Conservation (phyloP, 2,888 invertebrate species). For the Pocota personata region DNA sequence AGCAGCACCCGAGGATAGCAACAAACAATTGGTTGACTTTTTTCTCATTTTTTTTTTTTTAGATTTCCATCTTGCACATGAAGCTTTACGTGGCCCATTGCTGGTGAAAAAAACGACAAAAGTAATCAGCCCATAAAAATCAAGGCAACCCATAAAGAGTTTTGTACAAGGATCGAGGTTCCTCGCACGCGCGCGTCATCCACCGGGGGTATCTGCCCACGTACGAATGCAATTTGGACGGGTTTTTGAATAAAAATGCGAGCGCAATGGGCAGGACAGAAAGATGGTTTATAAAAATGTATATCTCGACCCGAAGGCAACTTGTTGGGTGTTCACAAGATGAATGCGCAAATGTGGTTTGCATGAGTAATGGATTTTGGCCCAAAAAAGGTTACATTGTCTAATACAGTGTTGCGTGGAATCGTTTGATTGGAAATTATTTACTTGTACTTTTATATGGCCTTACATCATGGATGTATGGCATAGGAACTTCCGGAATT, state of each 20-base stretch:
- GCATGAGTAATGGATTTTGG: slow-evolving; percentile 9
- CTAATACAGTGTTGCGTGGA: slow-evolving; percentile 3
- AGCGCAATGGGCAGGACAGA: slow-evolving; percentile 36
- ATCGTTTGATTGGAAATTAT: neutral
- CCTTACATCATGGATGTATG: neutral
- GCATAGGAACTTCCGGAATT: neutral
- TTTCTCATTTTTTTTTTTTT: slow-evolving; percentile 13
- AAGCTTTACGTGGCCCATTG: slow-evolving; percentile 47
- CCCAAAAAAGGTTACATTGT: slow-evolving; percentile 5
- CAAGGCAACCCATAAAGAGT: slow-evolving; percentile 61
- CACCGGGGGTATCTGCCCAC: slow-evolving; percentile 39
- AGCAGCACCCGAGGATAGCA: slow-evolving; percentile 40
- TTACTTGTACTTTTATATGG: neutral
- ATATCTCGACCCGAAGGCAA: slow-evolving; percentile 33
- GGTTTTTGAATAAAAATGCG: slow-evolving; percentile 53
- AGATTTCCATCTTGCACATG: slow-evolving; percentile 59
- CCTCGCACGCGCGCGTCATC: slow-evolving; percentile 57
- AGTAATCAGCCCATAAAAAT: slow-evolving; percentile 65
- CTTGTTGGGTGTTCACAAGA: slow-evolving; percentile 66
- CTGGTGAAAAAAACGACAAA: slow-evolving; percentile 33
- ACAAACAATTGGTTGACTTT: slow-evolving; percentile 59
- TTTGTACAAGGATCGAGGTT: slow-evolving; percentile 37
- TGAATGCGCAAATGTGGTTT: slow-evolving; percentile 42
- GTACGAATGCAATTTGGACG: slow-evolving; percentile 46
- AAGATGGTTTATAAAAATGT: slow-evolving; percentile 63